phyloP scores from a whole-genome alignment of 2,113 vertebrate genomes.

The Alectura lathami region DNA sequence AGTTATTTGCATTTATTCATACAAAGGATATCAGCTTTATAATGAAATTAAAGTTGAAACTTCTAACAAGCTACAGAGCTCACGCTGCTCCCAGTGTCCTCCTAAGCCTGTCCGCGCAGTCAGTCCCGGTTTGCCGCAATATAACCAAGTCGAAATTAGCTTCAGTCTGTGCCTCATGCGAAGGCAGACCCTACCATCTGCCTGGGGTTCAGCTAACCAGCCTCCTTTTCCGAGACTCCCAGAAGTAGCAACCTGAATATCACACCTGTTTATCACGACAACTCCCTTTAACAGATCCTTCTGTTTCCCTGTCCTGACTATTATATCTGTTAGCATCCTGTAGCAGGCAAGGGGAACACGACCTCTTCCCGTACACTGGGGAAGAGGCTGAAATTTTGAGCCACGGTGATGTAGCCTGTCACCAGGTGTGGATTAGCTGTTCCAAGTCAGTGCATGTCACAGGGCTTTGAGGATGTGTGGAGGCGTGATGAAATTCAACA shows the following conservation, averaged over 20 bases:
- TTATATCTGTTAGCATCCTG: constrained; percentile 35
- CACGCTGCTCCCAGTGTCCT: neutral
- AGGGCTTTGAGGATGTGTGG: constrained; percentile 10
- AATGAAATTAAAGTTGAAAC: neutral
- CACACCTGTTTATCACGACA: constrained; percentile 68
- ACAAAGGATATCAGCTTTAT: neutral
- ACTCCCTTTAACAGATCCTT: constrained; percentile 51
- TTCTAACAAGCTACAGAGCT: neutral
- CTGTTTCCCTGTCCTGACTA: constrained; percentile 56
- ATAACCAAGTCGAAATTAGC: neutral
- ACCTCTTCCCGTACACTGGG: neutral
- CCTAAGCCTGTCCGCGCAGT: neutral
- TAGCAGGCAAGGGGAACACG: constrained; percentile 14
- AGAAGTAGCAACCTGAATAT: constrained; percentile 56
- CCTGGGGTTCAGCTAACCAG: constrained; percentile 32
- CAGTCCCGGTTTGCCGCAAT: neutral
- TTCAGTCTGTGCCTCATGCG: constrained; percentile 19
- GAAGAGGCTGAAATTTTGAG: constrained; percentile 46
- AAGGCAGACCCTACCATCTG: constrained; percentile 39
- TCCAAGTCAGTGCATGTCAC: constrained; percentile 41
- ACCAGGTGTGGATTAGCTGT: constrained; percentile 47
- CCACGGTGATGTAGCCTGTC: neutral
- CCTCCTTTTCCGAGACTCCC: constrained; percentile 24
- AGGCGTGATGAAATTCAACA: constrained; percentile 49
- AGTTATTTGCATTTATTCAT: neutral